Evolutionary conservation across 2,888 invertebrate species (phyloP).

Genomic region (Buathra laborator): DNA sequence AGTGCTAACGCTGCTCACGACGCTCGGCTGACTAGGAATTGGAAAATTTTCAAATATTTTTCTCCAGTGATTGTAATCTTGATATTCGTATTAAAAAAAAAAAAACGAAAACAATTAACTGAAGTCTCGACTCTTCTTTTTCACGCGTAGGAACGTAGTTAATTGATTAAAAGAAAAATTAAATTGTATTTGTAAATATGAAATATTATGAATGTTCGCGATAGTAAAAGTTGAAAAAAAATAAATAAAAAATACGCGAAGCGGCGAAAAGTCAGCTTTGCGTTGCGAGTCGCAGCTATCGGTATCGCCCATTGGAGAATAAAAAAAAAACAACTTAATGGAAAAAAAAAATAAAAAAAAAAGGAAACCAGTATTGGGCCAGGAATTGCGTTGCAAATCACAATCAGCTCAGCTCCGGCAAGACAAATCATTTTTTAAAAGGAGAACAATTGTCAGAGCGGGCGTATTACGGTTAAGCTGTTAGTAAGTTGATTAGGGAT

Average conservation of each 20-base stretch:
- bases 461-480: slow-evolving; percentile 83
- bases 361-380: slow-evolving; percentile 82
- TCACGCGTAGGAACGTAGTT: slow-evolving; percentile 11
- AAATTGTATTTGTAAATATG: slow-evolving; percentile 57
- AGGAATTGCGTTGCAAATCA: slow-evolving; percentile 86
- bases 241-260: not conserved
- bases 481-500: slow-evolving; percentile 82
- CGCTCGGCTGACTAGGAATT: slow-evolving; percentile 56
- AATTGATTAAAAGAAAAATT: not conserved
- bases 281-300: slow-evolving; percentile 67
- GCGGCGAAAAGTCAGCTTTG: slow-evolving; percentile 61
- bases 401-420: slow-evolving; percentile 85
- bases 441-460: slow-evolving; percentile 84
- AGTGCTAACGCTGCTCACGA: slow-evolving; percentile 56
- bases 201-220: slow-evolving; percentile 43
- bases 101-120: slow-evolving; percentile 1
- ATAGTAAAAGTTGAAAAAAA: slow-evolving; percentile 21
- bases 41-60: slow-evolving; percentile 17
- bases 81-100: slow-evolving; percentile 15
- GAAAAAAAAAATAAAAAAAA: slow-evolving; percentile 68
- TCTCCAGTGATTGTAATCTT: slow-evolving; percentile 2
- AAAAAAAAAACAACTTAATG: slow-evolving; percentile 67
- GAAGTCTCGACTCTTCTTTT: slow-evolving; percentile 8
- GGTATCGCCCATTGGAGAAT: slow-evolving; percentile 71
- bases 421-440: slow-evolving; percentile 82